These are phyloP conservation scores for Mus pahari DNA, from an alignment of 2,113 vertebrate species.

Conservation along the genomic window DNA sequence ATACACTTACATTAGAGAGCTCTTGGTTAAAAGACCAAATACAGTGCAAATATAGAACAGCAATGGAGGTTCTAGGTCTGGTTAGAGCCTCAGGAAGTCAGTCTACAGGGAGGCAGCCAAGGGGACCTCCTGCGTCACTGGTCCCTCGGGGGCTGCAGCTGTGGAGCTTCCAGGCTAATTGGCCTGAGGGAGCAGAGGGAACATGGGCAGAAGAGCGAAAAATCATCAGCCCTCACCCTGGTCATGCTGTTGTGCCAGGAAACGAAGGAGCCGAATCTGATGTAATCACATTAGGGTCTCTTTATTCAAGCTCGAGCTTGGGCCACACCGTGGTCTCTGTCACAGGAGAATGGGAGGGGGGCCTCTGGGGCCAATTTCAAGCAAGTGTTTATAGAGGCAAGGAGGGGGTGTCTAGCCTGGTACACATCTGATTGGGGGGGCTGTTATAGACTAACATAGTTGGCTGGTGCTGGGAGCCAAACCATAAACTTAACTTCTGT, in stretches of 20 bases:
- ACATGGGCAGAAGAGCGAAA: not conserved
- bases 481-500: too few species aligned
- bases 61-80: not conserved
- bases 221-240: not conserved
- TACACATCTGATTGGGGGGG: too few species aligned
- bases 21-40: constrained; percentile 64
- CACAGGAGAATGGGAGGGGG: too few species aligned
- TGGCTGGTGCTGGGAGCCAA: too few species aligned
- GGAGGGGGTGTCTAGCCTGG: too few species aligned
- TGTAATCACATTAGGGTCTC: too few species aligned
- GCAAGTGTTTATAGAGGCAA: too few species aligned
- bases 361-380: too few species aligned
- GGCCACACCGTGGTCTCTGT: too few species aligned
- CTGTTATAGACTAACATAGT: too few species aligned
- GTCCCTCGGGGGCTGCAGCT: not conserved
- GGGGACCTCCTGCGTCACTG: not conserved
- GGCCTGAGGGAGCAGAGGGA: constrained; percentile 39
- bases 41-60: constrained; percentile 39
- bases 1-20: not conserved
- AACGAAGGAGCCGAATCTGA: too few species aligned
- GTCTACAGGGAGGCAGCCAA: not conserved
- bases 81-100: not conserved
- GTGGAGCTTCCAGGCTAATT: not conserved
- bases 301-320: too few species aligned
- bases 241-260: not conserved